Percentiles rank a stretch among this genome's conserved stretches.
Conservation (phyloP, 2,113 vertebrate genomes). For the Siniperca knerii region DNA sequence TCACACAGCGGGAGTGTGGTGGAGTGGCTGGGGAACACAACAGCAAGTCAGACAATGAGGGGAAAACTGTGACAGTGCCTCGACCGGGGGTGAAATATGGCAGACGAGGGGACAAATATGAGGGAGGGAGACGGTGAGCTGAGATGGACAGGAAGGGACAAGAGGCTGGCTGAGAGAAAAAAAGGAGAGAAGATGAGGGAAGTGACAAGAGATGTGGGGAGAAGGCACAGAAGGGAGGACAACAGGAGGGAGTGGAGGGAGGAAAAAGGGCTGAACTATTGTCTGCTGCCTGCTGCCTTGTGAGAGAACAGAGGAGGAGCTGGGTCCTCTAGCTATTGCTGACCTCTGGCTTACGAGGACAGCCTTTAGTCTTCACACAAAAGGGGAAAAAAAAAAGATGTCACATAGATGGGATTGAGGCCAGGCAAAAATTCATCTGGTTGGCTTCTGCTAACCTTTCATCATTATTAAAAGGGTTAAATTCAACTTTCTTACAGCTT, state of each 20-base stretch:
- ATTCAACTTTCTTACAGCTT: neutral
- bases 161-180: conserved; percentile 18
- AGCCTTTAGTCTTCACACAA: conserved; percentile 15
- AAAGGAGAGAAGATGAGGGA: conserved; percentile 23
- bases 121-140: conserved; percentile 58
- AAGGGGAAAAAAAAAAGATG: neutral
- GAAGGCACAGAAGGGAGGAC: conserved; percentile 6
- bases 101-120: conserved; percentile 74
- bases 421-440: neutral
- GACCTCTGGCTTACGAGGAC: conserved; percentile 31
- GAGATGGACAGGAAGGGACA: neutral
- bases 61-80: conserved; percentile 79
- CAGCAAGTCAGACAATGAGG: conserved; percentile 85
- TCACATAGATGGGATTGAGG: neutral
- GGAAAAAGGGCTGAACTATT: conserved; percentile 29
- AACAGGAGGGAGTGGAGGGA: conserved; percentile 1
- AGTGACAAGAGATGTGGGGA: neutral
- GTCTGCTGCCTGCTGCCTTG: conserved; percentile 27
- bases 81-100: conserved; percentile 78
- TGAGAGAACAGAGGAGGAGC: conserved; percentile 40
- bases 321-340: conserved; percentile 40
- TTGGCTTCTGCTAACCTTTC: conserved; percentile 13
- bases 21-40: conserved; percentile 77
- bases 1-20: conserved; percentile 74
- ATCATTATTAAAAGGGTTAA: neutral